phyloP scores from a whole-genome alignment of 2,797 vertebrate genomes.

The Pygocentrus nattereri region DNA sequence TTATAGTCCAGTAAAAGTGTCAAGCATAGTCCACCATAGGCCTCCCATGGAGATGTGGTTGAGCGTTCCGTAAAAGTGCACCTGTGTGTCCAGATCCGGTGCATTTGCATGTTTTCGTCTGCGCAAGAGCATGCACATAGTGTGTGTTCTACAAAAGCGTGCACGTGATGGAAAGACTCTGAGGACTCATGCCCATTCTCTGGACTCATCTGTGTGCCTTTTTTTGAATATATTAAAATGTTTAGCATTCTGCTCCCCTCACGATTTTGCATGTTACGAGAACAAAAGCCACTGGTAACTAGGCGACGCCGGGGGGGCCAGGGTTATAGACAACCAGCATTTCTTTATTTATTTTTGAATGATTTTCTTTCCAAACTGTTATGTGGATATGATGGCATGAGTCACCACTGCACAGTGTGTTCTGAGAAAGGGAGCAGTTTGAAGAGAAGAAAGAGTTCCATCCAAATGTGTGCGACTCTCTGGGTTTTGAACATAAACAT shows the following conservation, averaged over 20 bases:
- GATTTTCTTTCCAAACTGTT: conserved; percentile 26
- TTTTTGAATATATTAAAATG: conserved; percentile 77
- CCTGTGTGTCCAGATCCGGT: conserved; percentile 1
- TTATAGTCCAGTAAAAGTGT: conserved; percentile 39
- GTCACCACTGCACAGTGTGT: conserved; percentile 19
- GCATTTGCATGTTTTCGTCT: conserved; percentile 22
- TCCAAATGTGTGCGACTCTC: not conserved
- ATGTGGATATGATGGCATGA: conserved; percentile 32
- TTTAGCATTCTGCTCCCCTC: conserved; percentile 53
- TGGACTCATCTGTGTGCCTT: conserved; percentile 67
- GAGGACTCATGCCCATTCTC: conserved; percentile 30
- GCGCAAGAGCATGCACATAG: not conserved
- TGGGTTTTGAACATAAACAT: not conserved
- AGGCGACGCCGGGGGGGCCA: conserved; percentile 34
- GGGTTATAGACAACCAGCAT: not conserved
- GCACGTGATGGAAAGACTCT: conserved; percentile 48
- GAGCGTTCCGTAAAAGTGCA: conserved; percentile 18
- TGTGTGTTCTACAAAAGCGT: conserved; percentile 32
- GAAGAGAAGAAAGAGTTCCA: conserved; percentile 1
- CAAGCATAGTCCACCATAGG: not conserved
- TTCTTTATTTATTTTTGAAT: conserved; percentile 28
- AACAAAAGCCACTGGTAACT: conserved; percentile 43
- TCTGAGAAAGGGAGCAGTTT: conserved; percentile 26
- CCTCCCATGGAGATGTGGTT: conserved; percentile 12
- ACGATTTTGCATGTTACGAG: conserved; percentile 65